phyloP scores from a whole-genome alignment of 2,113 vertebrate genomes.

The Podilymbus podiceps region DNA sequence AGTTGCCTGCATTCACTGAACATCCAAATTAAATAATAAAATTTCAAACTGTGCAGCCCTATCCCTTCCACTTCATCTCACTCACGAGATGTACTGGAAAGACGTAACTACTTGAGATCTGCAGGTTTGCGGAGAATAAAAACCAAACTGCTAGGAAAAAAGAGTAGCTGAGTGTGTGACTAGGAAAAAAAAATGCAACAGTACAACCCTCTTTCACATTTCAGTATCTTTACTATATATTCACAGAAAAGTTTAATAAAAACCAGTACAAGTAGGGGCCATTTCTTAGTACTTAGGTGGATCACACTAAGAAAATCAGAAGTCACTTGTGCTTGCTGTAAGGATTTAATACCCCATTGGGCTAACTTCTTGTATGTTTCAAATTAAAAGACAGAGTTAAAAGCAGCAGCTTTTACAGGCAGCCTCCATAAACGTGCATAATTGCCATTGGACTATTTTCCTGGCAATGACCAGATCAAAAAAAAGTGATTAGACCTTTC shows the following conservation, averaged over 20 bases:
- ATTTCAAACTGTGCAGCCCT: not conserved
- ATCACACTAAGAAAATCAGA: not conserved
- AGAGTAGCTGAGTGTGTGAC: not conserved
- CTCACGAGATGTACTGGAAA: not conserved
- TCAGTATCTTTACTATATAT: not conserved
- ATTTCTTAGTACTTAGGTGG: not conserved
- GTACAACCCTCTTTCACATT: not conserved
- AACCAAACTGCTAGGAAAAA: not conserved
- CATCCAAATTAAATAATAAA: not conserved
- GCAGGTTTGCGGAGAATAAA: not conserved
- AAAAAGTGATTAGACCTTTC: not conserved
- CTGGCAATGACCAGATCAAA: not conserved
- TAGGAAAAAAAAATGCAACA: not conserved
- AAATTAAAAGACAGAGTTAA: not conserved
- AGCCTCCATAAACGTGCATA: not conserved
- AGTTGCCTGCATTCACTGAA: not conserved
- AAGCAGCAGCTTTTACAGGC: not conserved
- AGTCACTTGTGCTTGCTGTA: not conserved
- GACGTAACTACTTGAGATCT: not conserved
- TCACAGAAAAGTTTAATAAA: not conserved
- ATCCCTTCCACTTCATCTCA: not conserved
- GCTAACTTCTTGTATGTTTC: not conserved
- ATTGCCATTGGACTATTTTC: not conserved
- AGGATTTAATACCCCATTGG: not conserved
- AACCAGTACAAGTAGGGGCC: not conserved